Conservation (phyloP, 1,140 invertebrate genomes). For the Copidosoma floridanum region DNA sequence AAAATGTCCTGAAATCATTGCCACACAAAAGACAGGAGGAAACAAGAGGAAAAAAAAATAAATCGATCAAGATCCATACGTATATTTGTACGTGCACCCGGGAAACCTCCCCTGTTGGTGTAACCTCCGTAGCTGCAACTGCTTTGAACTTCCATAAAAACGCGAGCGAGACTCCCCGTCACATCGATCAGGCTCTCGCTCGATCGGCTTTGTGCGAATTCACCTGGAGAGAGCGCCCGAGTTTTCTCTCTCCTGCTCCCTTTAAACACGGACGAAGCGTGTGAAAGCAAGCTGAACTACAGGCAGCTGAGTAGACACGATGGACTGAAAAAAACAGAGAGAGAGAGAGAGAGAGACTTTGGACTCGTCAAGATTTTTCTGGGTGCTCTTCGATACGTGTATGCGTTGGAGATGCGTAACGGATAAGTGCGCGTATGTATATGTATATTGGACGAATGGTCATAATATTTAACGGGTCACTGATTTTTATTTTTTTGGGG, state of each 20-base stretch:
- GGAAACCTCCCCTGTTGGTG: no score
- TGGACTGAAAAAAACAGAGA: no score
- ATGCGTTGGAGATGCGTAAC: neutral
- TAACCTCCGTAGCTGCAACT: no score
- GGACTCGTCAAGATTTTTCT: conserved; percentile 4
- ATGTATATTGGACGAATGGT: neutral
- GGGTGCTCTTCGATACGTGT: neutral
- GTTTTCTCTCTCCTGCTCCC: neutral
- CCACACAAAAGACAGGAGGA: neutral
- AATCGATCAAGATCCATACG: no score
- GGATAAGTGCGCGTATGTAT: no score
- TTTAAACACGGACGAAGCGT: neutral
- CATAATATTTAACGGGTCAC: conserved; percentile 16
- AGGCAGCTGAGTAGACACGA: conserved; percentile 8
- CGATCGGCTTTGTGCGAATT: conserved; percentile 17
- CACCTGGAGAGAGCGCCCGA: conserved; percentile 6
- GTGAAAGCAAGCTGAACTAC: neutral
- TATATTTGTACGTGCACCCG: no score
- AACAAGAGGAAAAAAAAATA: no score
- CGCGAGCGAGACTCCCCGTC: no score
- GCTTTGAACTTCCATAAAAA: no score
- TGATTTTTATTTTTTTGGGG: neutral
- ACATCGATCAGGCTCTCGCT: conserved; percentile 7
- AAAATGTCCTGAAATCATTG: neutral
- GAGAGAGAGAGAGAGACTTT: no score